Evolutionary conservation across 2,888 invertebrate species (phyloP).

Genomic region (Dendrolimus pini): DNA sequence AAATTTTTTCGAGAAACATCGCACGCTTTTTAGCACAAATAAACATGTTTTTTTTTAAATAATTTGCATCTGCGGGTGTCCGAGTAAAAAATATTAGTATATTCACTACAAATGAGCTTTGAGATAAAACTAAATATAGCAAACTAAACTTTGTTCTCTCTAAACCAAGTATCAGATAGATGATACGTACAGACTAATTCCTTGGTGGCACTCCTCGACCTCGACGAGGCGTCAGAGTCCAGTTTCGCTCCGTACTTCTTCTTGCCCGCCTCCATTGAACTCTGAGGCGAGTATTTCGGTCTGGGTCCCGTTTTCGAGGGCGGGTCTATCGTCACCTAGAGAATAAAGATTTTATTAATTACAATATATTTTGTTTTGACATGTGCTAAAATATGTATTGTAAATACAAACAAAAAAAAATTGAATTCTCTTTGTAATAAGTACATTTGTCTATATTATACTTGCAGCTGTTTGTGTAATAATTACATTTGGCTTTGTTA

Average conservation of each 20-base stretch:
- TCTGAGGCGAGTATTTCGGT: conserved; percentile 65
- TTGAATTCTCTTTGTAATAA: no score
- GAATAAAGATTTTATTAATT: neutral
- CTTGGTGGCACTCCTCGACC: conserved; percentile 93
- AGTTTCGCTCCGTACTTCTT: conserved; percentile 74
- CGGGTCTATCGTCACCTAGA: conserved; percentile 67
- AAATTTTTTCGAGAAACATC: no score
- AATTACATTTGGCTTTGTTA: no score
- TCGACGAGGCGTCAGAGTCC: conserved; percentile 88
- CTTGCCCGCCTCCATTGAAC: conserved; percentile 56
- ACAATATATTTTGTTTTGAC: neutral
- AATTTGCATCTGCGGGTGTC: no score
- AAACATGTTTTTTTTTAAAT: no score
- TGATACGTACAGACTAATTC: conserved; percentile 86
- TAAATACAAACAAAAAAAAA: no score
- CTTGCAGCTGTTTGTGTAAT: no score
- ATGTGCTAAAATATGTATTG: neutral
- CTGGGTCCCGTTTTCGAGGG: conserved; percentile 54
- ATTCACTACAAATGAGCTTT: no score
- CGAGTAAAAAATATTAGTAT: no score
- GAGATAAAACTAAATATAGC: no score
- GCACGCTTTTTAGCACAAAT: no score
- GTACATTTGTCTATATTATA: no score
- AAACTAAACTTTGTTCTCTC: neutral
- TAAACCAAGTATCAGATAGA: neutral